These are phyloP conservation scores for Helarctos malayanus DNA, from an alignment of 2,797 vertebrate genomes.

Conservation along the genomic window DNA sequence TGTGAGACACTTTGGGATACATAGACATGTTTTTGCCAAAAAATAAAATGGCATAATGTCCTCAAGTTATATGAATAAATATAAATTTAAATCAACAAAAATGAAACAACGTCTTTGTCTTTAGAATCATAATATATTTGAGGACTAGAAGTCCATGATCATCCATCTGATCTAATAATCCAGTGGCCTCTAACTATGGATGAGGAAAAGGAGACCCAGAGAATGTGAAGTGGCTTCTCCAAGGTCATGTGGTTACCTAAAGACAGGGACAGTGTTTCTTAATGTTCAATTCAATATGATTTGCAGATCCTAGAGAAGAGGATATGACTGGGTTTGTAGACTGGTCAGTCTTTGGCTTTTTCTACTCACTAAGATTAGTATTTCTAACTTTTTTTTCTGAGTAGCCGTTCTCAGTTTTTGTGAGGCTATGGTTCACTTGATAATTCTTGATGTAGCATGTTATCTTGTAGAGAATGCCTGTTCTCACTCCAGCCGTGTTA, in stretches of 20 bases:
- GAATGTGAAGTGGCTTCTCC: neutral
- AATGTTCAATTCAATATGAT: neutral
- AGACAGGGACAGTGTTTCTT: neutral
- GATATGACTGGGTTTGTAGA: neutral
- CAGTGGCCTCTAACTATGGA: neutral
- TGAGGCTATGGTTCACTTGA: neutral
- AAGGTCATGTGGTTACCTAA: neutral
- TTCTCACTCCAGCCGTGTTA: neutral
- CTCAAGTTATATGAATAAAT: neutral
- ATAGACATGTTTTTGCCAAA: conserved; percentile 1
- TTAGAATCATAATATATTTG: neutral
- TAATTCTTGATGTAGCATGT: neutral
- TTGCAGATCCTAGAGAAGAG: neutral
- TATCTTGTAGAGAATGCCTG: neutral
- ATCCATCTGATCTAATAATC: neutral
- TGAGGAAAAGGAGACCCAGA: neutral
- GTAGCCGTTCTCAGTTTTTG: neutral
- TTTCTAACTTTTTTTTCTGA: conserved; percentile 9
- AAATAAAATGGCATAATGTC: neutral
- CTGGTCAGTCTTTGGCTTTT: neutral
- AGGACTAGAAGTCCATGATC: neutral
- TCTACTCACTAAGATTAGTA: neutral
- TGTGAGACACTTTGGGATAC: neutral
- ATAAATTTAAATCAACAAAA: conserved; percentile 18
- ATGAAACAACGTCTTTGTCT: neutral